phyloP scores from a whole-genome alignment of 2,797 vertebrate genomes.

The Bovichtus variegatus region DNA sequence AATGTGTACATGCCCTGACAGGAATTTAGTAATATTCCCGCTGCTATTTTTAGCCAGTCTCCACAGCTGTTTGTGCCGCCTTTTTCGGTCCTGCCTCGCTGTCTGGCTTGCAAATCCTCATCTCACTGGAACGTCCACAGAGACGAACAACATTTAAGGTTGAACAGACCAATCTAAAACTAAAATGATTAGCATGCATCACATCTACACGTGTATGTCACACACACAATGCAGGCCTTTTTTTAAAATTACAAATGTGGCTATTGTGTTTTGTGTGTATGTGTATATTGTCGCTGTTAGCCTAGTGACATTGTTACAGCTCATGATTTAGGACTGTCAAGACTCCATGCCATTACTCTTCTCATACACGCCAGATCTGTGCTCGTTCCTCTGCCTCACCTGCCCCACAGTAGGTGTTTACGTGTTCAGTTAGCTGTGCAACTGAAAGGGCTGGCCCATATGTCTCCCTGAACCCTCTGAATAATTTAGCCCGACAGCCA shows the following conservation, averaged over 20 bases:
- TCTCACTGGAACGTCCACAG: background rate
- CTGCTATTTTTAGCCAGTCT: slow-evolving; percentile 55
- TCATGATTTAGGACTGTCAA: slow-evolving; percentile 69
- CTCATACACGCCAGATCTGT: slow-evolving; percentile 38
- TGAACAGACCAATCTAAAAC: background rate
- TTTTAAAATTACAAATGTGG: slow-evolving; percentile 27
- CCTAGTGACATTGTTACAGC: slow-evolving; percentile 52
- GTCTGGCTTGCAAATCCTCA: slow-evolving; percentile 2
- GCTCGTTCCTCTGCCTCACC: slow-evolving; percentile 54
- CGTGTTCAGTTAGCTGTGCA: slow-evolving; percentile 72
- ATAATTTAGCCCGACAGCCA: slow-evolving; percentile 85
- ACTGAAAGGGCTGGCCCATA: slow-evolving; percentile 72
- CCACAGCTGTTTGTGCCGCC: slow-evolving; percentile 21
- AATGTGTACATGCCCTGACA: slow-evolving; percentile 36
- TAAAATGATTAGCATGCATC: background rate
- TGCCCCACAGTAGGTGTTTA: slow-evolving; percentile 75
- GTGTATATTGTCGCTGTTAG: slow-evolving; percentile 28
- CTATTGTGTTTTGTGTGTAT: slow-evolving; percentile 15
- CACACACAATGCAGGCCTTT: background rate
- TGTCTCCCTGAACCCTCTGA: slow-evolving; percentile 78
- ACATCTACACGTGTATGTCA: slow-evolving; percentile 5
- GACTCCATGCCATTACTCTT: slow-evolving; percentile 62
- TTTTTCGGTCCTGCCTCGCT: background rate
- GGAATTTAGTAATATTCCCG: slow-evolving; percentile 27
- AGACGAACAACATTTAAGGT: background rate